These are phyloP conservation scores for Cladorhizidae sp. DNA, from an alignment of 37 sponge, comb jelly and placozoan genomes.

Conservation along the genomic window DNA sequence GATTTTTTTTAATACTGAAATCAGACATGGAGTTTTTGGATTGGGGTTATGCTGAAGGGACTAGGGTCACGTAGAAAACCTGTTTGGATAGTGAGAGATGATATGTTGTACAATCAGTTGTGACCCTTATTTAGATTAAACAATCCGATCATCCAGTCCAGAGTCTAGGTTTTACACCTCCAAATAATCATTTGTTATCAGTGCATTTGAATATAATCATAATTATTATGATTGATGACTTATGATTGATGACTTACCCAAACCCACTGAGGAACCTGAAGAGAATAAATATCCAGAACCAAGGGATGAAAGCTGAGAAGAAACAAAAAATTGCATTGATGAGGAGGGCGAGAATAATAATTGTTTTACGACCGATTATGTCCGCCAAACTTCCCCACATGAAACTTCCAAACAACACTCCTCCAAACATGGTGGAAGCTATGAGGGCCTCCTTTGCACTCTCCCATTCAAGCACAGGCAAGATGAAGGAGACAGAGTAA, in stretches of 20 bases:
- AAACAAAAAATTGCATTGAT: constrained; percentile 54
- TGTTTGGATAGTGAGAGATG: too few relatives aligned
- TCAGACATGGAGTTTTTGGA: too few relatives aligned
- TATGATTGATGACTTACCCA: constrained; percentile 44
- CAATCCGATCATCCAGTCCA: too few relatives aligned
- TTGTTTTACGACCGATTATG: constrained; percentile 45
- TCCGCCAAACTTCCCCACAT: constrained; percentile 66
- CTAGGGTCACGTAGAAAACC: too few relatives aligned
- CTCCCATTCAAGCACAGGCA: constrained; percentile 44
- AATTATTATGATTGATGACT: too few relatives aligned
- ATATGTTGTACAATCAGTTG: too few relatives aligned
- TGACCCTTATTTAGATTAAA: too few relatives aligned
- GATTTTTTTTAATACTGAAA: too few relatives aligned
- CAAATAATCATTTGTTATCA: too few relatives aligned
- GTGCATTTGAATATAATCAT: too few relatives aligned
- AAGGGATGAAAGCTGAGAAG: constrained; percentile 54
- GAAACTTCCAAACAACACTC: constrained; percentile 79
- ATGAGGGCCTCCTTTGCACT: constrained; percentile 34
- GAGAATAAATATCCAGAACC: constrained; percentile 42
- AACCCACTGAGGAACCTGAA: constrained; percentile 72
- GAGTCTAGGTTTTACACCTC: too few relatives aligned
- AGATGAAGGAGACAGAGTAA: constrained; percentile 49
- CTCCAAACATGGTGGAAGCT: constrained; percentile 59
- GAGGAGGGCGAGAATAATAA: constrained; percentile 46
- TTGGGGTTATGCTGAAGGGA: too few relatives aligned